These are phyloP conservation scores for Brachyalestes nurse DNA, from an alignment of 2,797 vertebrate species.

Conservation along the genomic window DNA sequence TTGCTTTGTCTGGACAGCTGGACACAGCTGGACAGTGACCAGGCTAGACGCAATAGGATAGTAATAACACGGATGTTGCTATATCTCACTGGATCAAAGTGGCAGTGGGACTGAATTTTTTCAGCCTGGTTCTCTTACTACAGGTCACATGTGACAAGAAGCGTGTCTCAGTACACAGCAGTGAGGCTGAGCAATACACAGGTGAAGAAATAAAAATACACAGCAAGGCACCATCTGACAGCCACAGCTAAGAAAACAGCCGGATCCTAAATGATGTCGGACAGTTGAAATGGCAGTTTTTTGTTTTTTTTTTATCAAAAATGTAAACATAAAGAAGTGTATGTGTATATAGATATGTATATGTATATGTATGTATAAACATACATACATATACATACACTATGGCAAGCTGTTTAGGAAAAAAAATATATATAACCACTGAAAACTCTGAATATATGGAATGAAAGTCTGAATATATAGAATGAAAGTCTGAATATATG, in stretches of 20 bases:
- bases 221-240: conserved; percentile 29
- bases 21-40: conserved; percentile 78
- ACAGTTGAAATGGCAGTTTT: background rate
- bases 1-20: conserved; percentile 5
- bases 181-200: conserved; percentile 1
- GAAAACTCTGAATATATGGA: no score
- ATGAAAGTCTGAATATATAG: no score
- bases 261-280: background rate
- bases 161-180: conserved; percentile 42
- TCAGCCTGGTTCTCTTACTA: conserved; percentile 56
- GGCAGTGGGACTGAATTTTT: conserved; percentile 69
- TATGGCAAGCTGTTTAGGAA: no score
- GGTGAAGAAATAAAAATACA: conserved; percentile 24
- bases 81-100: conserved; percentile 83
- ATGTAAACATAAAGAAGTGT: no score
- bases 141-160: conserved; percentile 65
- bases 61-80: conserved; percentile 72
- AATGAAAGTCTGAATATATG: no score
- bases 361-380: no score
- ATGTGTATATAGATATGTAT: no score
- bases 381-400: no score
- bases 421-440: no score
- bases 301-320: no score
- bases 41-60: conserved; percentile 84
- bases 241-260: conserved; percentile 45